Conservation (phyloP, 2,888 invertebrate species). For the Stratiomys singularior region DNA sequence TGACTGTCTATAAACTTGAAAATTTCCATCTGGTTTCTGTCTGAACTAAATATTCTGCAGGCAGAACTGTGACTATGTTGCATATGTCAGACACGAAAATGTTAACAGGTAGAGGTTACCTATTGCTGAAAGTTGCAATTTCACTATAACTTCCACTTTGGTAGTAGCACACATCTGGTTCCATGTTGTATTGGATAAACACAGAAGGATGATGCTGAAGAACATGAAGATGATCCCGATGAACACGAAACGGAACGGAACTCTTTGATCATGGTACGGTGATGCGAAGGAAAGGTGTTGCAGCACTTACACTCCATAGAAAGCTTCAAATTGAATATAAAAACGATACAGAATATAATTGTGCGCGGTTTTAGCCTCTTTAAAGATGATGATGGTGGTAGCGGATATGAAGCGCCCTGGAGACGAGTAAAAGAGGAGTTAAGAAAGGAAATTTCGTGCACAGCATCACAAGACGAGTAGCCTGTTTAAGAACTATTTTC, state of each 20-base stretch:
- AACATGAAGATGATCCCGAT: slow-evolving; percentile 14
- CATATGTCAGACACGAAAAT: neutral
- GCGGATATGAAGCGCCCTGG: neutral
- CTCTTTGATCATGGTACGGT: no score
- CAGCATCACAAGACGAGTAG: neutral
- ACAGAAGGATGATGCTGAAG: neutral
- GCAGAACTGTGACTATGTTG: neutral
- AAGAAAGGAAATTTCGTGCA: neutral
- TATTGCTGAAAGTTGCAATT: no score
- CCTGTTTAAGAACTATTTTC: neutral
- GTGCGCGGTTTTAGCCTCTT: neutral
- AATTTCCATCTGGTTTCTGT: slow-evolving; percentile 16
- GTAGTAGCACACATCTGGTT: slow-evolving; percentile 21
- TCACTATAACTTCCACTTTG: neutral
- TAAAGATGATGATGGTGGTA: neutral
- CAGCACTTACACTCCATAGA: neutral
- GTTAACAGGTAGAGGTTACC: no score
- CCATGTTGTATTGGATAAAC: neutral
- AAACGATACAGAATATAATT: slow-evolving; percentile 6
- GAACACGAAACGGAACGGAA: neutral
- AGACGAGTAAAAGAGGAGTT: neutral
- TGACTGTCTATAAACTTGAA: neutral
- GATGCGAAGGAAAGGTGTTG: neutral
- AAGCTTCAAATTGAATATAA: neutral
- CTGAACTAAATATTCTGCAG: neutral